Base-by-base conservation (phyloP, 2,888 invertebrate species). In the Eulithis testata region DNA sequence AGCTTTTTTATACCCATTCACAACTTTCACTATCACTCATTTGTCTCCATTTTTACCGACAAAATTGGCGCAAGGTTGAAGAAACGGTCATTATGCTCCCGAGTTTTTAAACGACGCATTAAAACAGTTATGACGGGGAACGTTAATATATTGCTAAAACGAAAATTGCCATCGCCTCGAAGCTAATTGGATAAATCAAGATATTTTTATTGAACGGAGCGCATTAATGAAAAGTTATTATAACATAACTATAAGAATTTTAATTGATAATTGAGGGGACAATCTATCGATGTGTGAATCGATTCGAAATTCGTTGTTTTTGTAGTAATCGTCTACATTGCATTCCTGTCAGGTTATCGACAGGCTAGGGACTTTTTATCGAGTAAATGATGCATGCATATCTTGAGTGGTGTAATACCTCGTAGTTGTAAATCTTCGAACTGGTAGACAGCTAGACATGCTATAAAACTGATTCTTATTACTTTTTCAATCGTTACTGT, bases 211-310 rank as follows among this genome's bases (percentile, higher is more conserved):
- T 76, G 80, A 79, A 79, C 79, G 81, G 69, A 79, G 82, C 78
- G 77, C 78, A 70, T 77, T 84, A 83, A 85, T 83, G 76, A 81
- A 75, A 74, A 76, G 74, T 81, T 81, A 85, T 85, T 83, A 84
- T 76, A 78, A 76, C 73, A 77, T 85, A 84, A 88, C 86, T 85
- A 85, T 80, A 74, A 78, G 84, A 85, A 88, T 88, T 82, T 88
- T 87, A 90, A 89, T 89, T 84, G 86, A 81, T 79, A 82, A 81
- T 81, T 73, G 80, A 73, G 68, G 73, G 78, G 76, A 78, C 73
- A 74, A 77, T 79, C 78, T 76, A 77, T 80, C 77, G 76, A 78
- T 76, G 76, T 73, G 73, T 67, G 77, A 76, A 76, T 77, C 75
- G 74, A 72, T 73, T 73, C 74, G 73, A 73, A 75, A 75, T 76